Conservation (phyloP, 2,888 invertebrate genomes). For the Leucophenga maculata region DNA sequence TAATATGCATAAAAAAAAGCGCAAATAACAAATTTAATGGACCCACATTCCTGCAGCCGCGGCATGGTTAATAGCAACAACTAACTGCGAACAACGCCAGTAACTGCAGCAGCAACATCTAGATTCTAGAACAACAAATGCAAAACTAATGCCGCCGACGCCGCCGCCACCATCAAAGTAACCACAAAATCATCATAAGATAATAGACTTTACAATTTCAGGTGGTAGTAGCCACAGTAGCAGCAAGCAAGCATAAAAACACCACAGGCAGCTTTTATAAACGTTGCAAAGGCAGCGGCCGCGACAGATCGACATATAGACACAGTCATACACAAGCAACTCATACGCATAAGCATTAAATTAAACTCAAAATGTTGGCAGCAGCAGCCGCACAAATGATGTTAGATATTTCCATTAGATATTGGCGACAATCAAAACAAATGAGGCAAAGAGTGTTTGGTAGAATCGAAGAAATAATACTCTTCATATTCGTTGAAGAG, state of each 20-base stretch:
- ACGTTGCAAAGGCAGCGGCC: conserved; percentile 10
- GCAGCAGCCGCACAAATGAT: neutral
- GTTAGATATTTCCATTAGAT: conserved; percentile 26
- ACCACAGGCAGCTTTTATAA: conserved; percentile 45
- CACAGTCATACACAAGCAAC: neutral
- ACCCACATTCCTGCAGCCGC: conserved; percentile 55
- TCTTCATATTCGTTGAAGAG: no score
- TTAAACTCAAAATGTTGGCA: neutral
- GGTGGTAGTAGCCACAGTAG: conserved; percentile 15
- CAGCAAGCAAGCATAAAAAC: conserved; percentile 39
- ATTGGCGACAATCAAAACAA: conserved; percentile 7
- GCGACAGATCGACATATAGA: neutral
- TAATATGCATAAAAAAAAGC: conserved; percentile 35
- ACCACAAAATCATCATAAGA: conserved; percentile 14
- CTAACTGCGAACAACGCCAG: neutral
- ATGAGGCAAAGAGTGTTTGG: neutral
- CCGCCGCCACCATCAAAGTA: conserved; percentile 9
- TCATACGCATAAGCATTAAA: conserved; percentile 6
- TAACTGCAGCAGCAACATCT: no score
- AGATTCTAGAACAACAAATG: neutral
- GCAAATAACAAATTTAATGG: conserved; percentile 54
- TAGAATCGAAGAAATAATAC: neutral
- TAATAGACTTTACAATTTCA: conserved; percentile 11
- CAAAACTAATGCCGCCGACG: neutral
- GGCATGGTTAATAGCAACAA: conserved; percentile 31